Evolutionary conservation across 2,113 vertebrate genomes (phyloP), one percentile per base, ranked within the genome.

Genomic region (Mirounga angustirostris): DNA sequence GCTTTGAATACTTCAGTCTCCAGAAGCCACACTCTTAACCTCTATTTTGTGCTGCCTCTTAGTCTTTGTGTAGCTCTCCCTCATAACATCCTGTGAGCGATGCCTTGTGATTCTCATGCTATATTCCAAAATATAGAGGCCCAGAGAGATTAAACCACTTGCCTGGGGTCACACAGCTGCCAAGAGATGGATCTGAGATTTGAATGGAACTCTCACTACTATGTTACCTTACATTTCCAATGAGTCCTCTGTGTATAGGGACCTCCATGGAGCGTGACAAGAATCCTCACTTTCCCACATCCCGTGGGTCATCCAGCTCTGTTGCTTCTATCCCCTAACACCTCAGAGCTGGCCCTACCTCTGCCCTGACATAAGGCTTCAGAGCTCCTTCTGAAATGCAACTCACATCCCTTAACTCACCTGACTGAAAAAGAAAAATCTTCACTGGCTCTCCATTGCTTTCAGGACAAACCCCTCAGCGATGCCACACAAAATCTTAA

Each of bases 141-240:
- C 78, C 97, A 76, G 96, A 94, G 86, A 71, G n/a, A 43, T 63
- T 36, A 92, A 80, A 24, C 11, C 61, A 61, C 43, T n/a, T 54
- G 43, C 14, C 8, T 67, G 43, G 43, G 54, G 67, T 43, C 95
- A 90, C 92, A 83, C 30, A 89, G 95, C 73, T 87, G 36, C 76
- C 33, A 40, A 50, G 69, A 33, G 43, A 74, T 36, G 14, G 33
- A n/a, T 58, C n/a, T 61, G 92, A 91, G 94, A 52, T 58, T 22
- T 59, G 65, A 78, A 28, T 22, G 5, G 22, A 78, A 63, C 15
- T 74, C 76, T 59, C 52, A 13, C 43, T 33, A 24, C 26, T 2
- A 67, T 0, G n/a, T 65, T 21, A 28, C 2, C 4, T 33, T 73
- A 6, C 7, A 2, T 79, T 69, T 65, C 83, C 46, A 40, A n/a